Percentiles rank a stretch among this genome's conserved stretches.
phyloP scores from a whole-genome alignment of 2,888 invertebrate genomes.

The Ormyrus nitidulus region DNA sequence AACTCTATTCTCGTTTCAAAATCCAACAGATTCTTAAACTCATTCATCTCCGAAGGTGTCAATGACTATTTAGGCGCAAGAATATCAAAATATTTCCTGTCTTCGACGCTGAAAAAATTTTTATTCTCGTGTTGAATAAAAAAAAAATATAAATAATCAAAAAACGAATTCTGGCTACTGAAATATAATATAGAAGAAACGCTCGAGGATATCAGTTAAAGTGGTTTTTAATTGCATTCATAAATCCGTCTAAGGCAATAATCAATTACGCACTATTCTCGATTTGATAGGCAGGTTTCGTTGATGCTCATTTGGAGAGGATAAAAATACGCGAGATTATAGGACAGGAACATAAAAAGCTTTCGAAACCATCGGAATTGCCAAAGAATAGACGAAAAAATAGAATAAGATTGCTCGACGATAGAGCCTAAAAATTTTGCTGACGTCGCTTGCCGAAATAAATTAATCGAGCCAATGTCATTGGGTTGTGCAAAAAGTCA shows the following conservation, averaged over 20 bases:
- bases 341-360: conserved; percentile 21
- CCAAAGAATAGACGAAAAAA: neutral
- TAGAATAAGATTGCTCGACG: neutral
- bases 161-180: no score
- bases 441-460: neutral
- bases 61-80: no score
- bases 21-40: no score
- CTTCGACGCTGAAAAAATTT: no score
- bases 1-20: no score
- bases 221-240: conserved; percentile 1
- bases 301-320: conserved; percentile 17
- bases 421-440: neutral
- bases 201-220: neutral
- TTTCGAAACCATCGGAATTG: conserved; percentile 25
- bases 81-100: no score
- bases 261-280: conserved; percentile 22
- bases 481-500: no score
- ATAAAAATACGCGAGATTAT: conserved; percentile 30
- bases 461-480: conserved; percentile 8
- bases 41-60: no score
- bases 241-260: conserved; percentile 6
- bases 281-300: conserved; percentile 20
- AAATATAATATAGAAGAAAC: neutral
- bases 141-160: no score
- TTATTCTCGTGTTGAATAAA: no score